These are phyloP conservation scores for Ricordea florida DNA, from an alignment of 92 coral and sea anemone genomes.

Conservation along the genomic window DNA sequence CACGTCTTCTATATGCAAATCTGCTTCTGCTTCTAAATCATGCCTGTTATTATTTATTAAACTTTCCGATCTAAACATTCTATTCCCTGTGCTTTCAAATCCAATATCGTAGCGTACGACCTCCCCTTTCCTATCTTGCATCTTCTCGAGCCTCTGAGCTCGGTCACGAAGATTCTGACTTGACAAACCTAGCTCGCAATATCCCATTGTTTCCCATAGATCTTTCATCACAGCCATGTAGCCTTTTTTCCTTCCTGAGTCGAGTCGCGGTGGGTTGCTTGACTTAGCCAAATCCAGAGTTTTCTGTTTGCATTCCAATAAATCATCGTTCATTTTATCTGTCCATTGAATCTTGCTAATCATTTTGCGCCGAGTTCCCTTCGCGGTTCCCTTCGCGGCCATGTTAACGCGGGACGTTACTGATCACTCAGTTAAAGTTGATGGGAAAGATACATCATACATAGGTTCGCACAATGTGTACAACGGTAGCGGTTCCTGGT, in stretches of 20 bases:
- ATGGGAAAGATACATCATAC: too few relatives aligned
- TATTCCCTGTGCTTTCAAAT: conserved; percentile 10
- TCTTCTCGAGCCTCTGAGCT: conserved; percentile 42
- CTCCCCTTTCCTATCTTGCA: conserved; percentile 35
- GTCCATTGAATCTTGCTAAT: conserved; percentile 13
- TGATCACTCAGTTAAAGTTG: too few relatives aligned
- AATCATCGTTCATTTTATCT: conserved; percentile 3
- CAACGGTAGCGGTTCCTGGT: too few relatives aligned
- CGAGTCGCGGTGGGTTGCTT: background rate
- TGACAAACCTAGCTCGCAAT: conserved; percentile 1
- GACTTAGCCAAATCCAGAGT: conserved; percentile 5
- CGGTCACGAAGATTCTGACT: conserved; percentile 24
- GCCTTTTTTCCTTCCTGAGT: conserved; percentile 24
- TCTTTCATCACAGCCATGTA: conserved; percentile 38
- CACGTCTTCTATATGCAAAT: conserved; percentile 23
- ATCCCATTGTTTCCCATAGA: conserved; percentile 28
- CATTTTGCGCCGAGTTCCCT: too few relatives aligned
- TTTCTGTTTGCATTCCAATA: conserved; percentile 6
- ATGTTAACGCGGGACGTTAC: too few relatives aligned
- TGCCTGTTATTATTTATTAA: conserved; percentile 9
- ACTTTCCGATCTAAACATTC: conserved; percentile 20
- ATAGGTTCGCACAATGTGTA: too few relatives aligned
- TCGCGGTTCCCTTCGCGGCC: too few relatives aligned
- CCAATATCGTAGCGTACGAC: conserved; percentile 13
- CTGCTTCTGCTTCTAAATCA: too few relatives aligned